Evolutionary conservation across 1,140 invertebrate genomes (phyloP), one percentile per base, ranked within the genome.

Genomic region (Orussus abietinus): DNA sequence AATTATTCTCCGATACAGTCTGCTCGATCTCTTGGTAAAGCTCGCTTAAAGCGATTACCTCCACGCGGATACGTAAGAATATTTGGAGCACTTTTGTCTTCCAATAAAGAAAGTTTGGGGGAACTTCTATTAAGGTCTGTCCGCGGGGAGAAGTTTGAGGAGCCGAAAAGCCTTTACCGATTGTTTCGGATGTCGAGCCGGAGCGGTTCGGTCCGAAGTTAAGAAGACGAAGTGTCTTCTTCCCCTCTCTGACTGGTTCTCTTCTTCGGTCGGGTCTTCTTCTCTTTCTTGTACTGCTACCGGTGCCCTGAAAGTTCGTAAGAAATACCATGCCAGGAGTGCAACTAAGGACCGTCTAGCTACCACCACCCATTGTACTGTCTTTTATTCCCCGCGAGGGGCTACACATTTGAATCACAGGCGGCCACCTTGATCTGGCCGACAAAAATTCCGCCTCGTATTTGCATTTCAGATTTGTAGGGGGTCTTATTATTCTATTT

Each of bases 401-500:
- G 43, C 41, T 54, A 51, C 52, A 42, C 45, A 59, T 59, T 59
- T 53, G 52, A 59, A 59, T 57, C 54, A 49, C 49, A 46, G 49
- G 50, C 47, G 52, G 41, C 38, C 45, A 45, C 25, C 15, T 47
- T 57, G 55, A 59, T 59, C 57, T 45, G 36, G 28, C 54, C 52
- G 54, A 57, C 45, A 52, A 53, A 57, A 59, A 59, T 49, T 40
- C 44, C 51, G 22, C 42, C 34, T 22, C 25, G 39, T 48, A 57
- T 59, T 59, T 59, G 54, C 57, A 59, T 59, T 59, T 59, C 54
- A 59, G 52, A 59, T 59, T 54, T 56, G 55, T 59, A 48, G 45
- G 35, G 32, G 46, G 49, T 42, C 31, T 52, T 44, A 42, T 51
- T 49, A 33, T 45, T 51, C 42, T 32, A 6, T 47, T 41, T 38